Evolutionary conservation across 2,888 invertebrate genomes (phyloP), one percentile per base, ranked within the genome.

Genomic region (Hydrotaea cyrtoneurina): DNA sequence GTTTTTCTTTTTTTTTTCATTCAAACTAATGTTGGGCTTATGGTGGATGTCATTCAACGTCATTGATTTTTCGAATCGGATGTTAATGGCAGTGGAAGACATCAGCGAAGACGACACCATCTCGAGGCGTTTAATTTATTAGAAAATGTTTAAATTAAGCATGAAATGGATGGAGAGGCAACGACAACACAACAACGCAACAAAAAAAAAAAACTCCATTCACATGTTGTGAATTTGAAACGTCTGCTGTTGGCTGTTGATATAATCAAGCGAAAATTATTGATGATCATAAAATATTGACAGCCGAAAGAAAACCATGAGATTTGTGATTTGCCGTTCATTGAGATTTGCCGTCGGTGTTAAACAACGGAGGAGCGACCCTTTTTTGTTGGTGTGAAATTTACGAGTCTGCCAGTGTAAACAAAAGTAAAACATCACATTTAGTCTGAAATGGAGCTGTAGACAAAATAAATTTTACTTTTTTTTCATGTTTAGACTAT

Each of bases 271-370:
- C 4, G 31, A 31, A 31, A 59, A 31, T 62, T 62, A 31, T 62
- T 15, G 62, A 62, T 36, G 62, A 31, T 62, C 62, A 36, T 62
- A 62, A 62, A 62, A 62, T 62, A 62, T 62, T 62, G 62, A 62
- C 62, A 62, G 26, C 62, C 62, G 62, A 36, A 62, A 62, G n/a
- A 62, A 62, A 62, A 36, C 31, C 62, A 62, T 62, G 62, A 62
- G 31, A 62, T 62, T 62, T 26, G 31, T 62, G 62, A 26, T n/a
- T 31, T 26, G 59, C 26, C 5, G n/a, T 31, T 62, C 62, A 17
- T 31, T 59, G 19, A 59, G 11, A 26, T 11, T 19, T 57, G 26
- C n/a, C 15, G n/a, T 8, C 15, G 62, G 62, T 3, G 31, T 1
- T 31, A 31, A 36, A 62, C 62, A 62, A 31, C 36, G 31, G 62